Base-by-base conservation (phyloP, 2,797 vertebrate genomes). In the Spinibarbus caldwelli region DNA sequence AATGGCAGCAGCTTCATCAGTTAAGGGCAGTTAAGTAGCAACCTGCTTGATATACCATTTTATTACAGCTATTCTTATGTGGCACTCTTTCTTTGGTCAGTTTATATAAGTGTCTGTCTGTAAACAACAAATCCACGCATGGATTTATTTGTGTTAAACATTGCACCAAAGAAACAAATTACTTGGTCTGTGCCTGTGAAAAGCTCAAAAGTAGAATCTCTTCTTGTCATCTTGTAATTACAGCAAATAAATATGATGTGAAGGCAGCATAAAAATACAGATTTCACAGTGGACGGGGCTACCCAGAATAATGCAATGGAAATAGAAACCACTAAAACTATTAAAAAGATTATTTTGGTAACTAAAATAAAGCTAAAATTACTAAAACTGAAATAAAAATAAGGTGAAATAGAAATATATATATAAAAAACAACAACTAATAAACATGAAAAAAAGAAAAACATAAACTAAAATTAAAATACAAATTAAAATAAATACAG, bases 201-300 rank as follows among this genome's bases (percentile, higher is more conserved):
- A 1, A 5, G 12, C 23, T 43, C 2, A 71, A 26, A 71, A 52
- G 10, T 23, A 52, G 10, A 52, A 23, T 75, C 5, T 17, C 19
- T 34, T 36, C 2, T 36, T n/a, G 2, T 36, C 49, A 76, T 34
- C 43, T 21, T 49, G 29, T 29, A 26, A 72, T 11, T 31, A 12
- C 71, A 73, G 71, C 2, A 10, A 29, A 49, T 36, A 75, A 75
- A 47, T 6, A 19, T 52, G 6, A 54, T 15, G 47, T 52, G 73
- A 76, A 76, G 1, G 31, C 73, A 54, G 47, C 73, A 76, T 66
- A 52, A 36, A 76, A 36, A 76, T 15, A 54, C 73, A 52, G 29
- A 52, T 49, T 31, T 34, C 15, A 19, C 26, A 49, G 8, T 11
- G 71, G n/a, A n/a, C n/a, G n/a, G n/a, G n/a, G n/a, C n/a, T 31